Conservation (phyloP, 23 tunicate genomes). For the Ciona savignyi region DNA sequence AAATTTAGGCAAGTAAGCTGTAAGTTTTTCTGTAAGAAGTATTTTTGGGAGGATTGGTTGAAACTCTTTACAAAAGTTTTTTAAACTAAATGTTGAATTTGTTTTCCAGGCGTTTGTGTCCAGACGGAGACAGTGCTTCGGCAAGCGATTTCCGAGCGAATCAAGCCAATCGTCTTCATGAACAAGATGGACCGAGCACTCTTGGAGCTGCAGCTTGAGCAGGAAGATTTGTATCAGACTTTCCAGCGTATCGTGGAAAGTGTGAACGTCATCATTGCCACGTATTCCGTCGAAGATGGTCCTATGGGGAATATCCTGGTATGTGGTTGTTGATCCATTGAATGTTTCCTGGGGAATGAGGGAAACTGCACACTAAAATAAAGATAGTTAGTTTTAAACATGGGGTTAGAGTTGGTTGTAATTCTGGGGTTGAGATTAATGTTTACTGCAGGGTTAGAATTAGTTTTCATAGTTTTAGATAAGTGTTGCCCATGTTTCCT, state of each 20-base stretch:
- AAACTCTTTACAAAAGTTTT: background rate
- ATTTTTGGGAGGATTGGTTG: background rate
- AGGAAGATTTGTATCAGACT: constrained; percentile 84
- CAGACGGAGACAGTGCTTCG: constrained; percentile 97
- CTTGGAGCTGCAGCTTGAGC: constrained; percentile 76
- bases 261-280: constrained; percentile 94
- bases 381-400: too few species aligned
- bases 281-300: constrained; percentile 74
- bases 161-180: constrained; percentile 95
- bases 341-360: background rate
- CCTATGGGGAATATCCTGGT: constrained; percentile 75
- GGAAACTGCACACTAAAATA: too few species aligned
- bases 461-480: too few species aligned
- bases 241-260: constrained; percentile 89
- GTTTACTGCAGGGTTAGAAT: too few species aligned
- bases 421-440: too few species aligned
- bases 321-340: background rate
- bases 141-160: constrained; percentile 89
- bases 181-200: constrained; percentile 98
- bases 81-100: too few species aligned
- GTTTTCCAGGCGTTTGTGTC: constrained; percentile 79
- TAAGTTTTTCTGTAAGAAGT: background rate
- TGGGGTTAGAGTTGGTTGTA: too few species aligned
- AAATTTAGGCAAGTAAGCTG: constrained; percentile 2
- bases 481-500: too few species aligned